Conservation (phyloP, 2,797 vertebrate genomes). For the Mionectes olivaceus region DNA sequence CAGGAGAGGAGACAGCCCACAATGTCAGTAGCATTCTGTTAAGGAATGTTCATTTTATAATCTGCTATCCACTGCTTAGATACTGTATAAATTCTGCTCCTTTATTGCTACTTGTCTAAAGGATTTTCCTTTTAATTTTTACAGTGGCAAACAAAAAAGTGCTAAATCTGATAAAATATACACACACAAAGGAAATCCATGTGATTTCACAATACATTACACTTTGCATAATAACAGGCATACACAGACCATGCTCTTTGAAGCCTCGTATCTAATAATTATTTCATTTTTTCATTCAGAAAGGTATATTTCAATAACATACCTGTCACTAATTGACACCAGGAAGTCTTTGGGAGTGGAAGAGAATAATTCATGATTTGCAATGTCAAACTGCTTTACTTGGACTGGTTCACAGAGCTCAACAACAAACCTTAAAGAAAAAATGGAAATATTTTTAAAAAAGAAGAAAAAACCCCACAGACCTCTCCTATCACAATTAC, state of each 20-base stretch:
- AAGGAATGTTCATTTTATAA: background rate
- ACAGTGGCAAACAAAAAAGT: background rate
- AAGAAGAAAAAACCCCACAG: background rate
- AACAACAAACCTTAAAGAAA: slow-evolving; percentile 91
- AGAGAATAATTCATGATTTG: slow-evolving; percentile 98
- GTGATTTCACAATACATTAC: background rate
- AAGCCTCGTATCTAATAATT: background rate
- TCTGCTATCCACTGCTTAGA: background rate
- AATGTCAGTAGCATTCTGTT: background rate
- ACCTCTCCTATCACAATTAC: background rate
- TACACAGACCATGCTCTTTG: background rate
- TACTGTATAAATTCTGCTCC: background rate
- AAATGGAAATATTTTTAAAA: background rate
- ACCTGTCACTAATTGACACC: slow-evolving; percentile 98
- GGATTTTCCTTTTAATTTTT: background rate
- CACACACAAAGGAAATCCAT: background rate
- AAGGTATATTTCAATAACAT: slow-evolving; percentile 8
- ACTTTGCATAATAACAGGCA: background rate
- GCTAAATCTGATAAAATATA: background rate
- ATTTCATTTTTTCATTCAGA: background rate
- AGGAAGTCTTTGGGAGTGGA: slow-evolving; percentile 98
- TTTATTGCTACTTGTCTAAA: background rate
- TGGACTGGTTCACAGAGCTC: slow-evolving; percentile 99
- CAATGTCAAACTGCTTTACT: slow-evolving; percentile 96
- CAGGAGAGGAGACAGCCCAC: background rate